Conservation (phyloP, 2,113 vertebrate species). For the Corythoichthys intestinalis region DNA sequence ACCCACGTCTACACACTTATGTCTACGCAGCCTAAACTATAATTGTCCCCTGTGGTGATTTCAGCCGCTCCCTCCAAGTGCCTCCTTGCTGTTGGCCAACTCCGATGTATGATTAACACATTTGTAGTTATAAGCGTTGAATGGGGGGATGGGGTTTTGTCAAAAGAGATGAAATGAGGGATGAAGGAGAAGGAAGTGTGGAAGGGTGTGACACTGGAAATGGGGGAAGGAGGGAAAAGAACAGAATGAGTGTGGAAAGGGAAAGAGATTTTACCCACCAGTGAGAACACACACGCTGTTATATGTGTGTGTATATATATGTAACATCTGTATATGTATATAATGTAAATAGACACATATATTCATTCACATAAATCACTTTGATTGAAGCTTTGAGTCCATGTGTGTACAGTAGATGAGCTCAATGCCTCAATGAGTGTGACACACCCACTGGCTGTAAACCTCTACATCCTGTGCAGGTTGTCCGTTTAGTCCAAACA, state of each 20-base stretch:
- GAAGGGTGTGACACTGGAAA: constrained; percentile 55
- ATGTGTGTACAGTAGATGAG: constrained; percentile 21
- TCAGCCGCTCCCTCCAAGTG: constrained; percentile 57
- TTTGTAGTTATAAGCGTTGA: constrained; percentile 31
- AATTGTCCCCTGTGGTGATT: constrained; percentile 66
- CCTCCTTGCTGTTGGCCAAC: constrained; percentile 63
- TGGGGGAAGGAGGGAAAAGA: constrained; percentile 48
- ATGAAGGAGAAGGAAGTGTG: constrained; percentile 63
- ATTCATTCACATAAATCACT: not conserved
- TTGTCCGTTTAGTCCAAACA: constrained; percentile 74
- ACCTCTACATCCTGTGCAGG: constrained; percentile 76
- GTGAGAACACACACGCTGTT: constrained; percentile 66
- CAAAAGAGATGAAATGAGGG: constrained; percentile 45
- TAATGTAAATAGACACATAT: not conserved
- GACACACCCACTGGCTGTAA: constrained; percentile 74
- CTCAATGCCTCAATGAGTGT: constrained; percentile 56
- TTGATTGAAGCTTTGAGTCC: not conserved
- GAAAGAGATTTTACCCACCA: constrained; percentile 74
- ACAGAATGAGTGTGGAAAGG: constrained; percentile 65
- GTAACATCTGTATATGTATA: not conserved
- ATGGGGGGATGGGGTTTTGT: constrained; percentile 19
- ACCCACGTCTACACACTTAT: constrained; percentile 22
- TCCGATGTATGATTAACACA: constrained; percentile 64
- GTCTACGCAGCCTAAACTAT: constrained; percentile 47
- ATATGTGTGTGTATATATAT: constrained; percentile 37